Evolutionary conservation across 2,888 invertebrate genomes (phyloP), one percentile per base, ranked within the genome.

Genomic region (Rhogogaster chlorosoma): DNA sequence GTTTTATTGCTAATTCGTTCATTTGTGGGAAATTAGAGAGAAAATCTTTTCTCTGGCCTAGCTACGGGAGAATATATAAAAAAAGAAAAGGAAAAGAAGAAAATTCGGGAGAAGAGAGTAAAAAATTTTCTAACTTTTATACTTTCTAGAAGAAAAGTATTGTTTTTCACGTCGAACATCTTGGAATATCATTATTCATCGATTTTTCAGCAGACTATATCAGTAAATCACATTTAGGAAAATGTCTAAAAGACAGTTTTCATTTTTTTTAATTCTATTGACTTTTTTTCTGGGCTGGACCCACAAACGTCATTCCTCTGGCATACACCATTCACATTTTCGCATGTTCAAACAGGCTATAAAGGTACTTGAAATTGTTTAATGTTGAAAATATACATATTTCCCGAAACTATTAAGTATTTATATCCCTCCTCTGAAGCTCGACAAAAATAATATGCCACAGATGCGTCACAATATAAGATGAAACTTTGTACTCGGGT

Each of bases 1-100:
- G 36, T 83, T 83, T 83, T 70, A 83, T 83, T 83, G 83, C 83
- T 83, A 83, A 83, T 83, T 83, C 70, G 83, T 83, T 83, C 83
- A 70, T 83, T 83, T 83, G 70, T 22, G 83, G 42, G 38, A 12
- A 70, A 83, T 67, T 83, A 67, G 45, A 64, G 83, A 64, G 70
- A 64, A 70, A 83, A 71, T 36, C 36, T 29, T 36, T 38, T 71
- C 26, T 61, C 61, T 61, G 10, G 61, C 29, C 26, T 71, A 36
- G 36, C n/a, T 32, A 71, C 1, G 10, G 70, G 36, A 12, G 12
- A 15, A 45, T 10, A 29, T n/a, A 0, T 38, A 36, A 22, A n/a
- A 3, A 38, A 71, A 71, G 1, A 1, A n/a, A 18, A 6, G n/a
- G 5, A n/a, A n/a, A n/a, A 15, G 0, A 49, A 18, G 18, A 18